Evolutionary conservation across 1,140 invertebrate species (phyloP).

Genomic region (Diplogasteroides magnus): DNA sequence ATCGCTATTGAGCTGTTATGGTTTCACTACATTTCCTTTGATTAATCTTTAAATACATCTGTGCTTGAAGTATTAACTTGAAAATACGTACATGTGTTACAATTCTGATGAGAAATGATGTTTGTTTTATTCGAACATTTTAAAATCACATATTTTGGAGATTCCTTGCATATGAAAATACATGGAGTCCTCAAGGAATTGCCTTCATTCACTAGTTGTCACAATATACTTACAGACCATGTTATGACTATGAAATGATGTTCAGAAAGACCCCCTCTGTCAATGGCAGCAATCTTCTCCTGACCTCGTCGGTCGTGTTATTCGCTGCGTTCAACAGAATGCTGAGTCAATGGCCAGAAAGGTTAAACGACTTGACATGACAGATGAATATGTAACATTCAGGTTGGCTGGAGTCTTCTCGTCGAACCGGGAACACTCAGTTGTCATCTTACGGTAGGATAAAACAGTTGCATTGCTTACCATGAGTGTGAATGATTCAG

Average conservation of each 20-base stretch:
- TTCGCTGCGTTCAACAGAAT: background rate
- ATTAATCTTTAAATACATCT: too few species aligned
- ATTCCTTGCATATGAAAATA: too few species aligned
- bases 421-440: conserved; percentile 46
- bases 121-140: too few species aligned
- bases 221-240: too few species aligned
- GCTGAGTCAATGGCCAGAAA: conserved; percentile 17
- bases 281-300: conserved; percentile 21
- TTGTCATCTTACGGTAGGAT: conserved; percentile 38
- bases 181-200: too few species aligned
- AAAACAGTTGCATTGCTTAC: background rate
- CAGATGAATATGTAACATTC: background rate
- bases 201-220: too few species aligned
- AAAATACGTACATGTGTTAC: too few species aligned
- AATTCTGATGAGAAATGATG: too few species aligned
- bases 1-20: too few species aligned
- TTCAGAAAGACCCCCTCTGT: conserved; percentile 26
- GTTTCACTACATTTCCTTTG: too few species aligned
- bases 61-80: too few species aligned
- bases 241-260: background rate
- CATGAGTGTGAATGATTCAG: conserved; percentile 22
- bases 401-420: conserved; percentile 39
- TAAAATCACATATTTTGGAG: too few species aligned
- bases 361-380: conserved; percentile 12
- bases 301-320: conserved; percentile 14